Conservation (phyloP, 2,888 invertebrate species). For the Xestia ashworthii region DNA sequence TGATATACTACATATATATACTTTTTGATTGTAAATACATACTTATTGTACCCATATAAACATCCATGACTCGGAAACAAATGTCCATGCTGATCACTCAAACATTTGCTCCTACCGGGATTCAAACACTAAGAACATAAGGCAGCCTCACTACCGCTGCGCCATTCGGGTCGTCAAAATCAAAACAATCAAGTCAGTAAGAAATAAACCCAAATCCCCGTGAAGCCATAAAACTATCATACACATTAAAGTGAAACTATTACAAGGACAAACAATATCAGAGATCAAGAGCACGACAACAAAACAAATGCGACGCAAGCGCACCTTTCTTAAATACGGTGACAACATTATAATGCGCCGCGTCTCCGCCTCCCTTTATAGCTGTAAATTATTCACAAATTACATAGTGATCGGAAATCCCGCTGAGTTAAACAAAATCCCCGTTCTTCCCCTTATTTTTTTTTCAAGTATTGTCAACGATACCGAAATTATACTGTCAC, state of each 20-base stretch:
- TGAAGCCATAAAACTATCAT: conserved; percentile 32
- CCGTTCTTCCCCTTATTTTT: conserved; percentile 58
- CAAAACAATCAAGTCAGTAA: neutral
- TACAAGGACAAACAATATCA: conserved; percentile 57
- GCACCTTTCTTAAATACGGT: conserved; percentile 78
- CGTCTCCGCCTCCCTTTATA: conserved; percentile 75
- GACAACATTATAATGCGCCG: conserved; percentile 85
- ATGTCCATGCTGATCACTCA: too few species aligned
- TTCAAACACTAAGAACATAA: too few species aligned
- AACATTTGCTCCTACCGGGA: too few species aligned
- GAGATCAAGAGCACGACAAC: conserved; percentile 61
- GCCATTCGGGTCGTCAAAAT: too few species aligned
- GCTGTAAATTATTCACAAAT: conserved; percentile 86
- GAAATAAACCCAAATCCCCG: neutral
- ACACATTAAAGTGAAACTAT: conserved; percentile 47
- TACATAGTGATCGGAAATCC: conserved; percentile 85
- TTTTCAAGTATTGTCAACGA: conserved; percentile 86
- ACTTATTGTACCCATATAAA: too few species aligned
- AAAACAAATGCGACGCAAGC: conserved; percentile 66
- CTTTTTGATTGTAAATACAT: too few species aligned
- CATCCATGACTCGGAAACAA: too few species aligned
- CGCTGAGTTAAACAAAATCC: conserved; percentile 82
- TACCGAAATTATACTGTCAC: conserved; percentile 87
- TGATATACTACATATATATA: too few species aligned
- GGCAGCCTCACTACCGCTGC: too few species aligned